Conservation (phyloP, 2,113 vertebrate species). For the Marcusenius ussheri region DNA sequence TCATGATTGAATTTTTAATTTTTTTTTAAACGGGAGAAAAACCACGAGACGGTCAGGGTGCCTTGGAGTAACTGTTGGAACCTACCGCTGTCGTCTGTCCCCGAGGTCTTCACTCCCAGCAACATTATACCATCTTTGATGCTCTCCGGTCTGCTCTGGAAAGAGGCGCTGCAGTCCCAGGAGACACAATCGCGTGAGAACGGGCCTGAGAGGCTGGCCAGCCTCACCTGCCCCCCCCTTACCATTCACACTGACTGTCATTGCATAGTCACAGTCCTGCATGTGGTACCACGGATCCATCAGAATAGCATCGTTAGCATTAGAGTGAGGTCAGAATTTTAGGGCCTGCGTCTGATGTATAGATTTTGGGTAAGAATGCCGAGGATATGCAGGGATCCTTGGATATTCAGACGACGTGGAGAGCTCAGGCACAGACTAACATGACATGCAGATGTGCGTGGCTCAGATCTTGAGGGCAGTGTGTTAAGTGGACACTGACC, state of each 20-base stretch:
- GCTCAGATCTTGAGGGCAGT: not conserved
- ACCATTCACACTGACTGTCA: not conserved
- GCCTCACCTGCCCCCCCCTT: not conserved
- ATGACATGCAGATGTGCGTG: too few species aligned
- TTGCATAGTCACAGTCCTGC: not conserved
- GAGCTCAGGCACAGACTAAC: not conserved
- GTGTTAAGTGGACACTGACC: not conserved
- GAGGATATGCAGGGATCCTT: not conserved
- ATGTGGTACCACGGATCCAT: not conserved
- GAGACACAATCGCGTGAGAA: not conserved
- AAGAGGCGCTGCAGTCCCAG: conserved; percentile 52
- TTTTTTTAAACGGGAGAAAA: not conserved
- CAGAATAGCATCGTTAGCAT: not conserved
- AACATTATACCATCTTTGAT: conserved; percentile 66
- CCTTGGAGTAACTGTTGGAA: not conserved
- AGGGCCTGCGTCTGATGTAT: not conserved
- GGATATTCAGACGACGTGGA: not conserved
- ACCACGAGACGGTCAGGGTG: not conserved
- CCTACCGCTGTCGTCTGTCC: conserved; percentile 57
- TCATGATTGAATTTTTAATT: not conserved
- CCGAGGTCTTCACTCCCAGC: conserved; percentile 59
- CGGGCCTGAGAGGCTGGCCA: not conserved
- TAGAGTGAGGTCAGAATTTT: not conserved
- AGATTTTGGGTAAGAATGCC: not conserved
- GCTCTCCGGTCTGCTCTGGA: conserved; percentile 60